Conservation (phyloP, 2,888 invertebrate species). For the Pantelozetes paolii region DNA sequence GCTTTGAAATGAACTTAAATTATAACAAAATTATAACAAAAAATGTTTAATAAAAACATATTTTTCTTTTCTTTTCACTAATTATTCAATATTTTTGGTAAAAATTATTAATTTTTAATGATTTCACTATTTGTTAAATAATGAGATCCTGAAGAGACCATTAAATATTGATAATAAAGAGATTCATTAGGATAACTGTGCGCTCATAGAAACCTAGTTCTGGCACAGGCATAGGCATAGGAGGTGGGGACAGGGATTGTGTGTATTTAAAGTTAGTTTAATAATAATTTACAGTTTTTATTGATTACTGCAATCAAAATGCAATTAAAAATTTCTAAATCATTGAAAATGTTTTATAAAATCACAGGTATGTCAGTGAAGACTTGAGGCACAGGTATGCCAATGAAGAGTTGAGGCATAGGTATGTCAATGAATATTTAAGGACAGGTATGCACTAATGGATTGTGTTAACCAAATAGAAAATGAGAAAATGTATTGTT, state of each 20-base stretch:
- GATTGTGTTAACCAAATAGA: not conserved
- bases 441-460: not conserved
- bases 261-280: not conserved
- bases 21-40: no score
- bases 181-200: constrained; percentile 1
- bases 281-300: not conserved
- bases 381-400: not conserved
- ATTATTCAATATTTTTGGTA: not conserved
- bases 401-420: not conserved
- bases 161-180: not conserved
- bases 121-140: not conserved
- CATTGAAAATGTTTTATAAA: not conserved
- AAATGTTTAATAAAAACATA: no score
- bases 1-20: no score
- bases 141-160: not conserved
- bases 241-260: not conserved
- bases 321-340: not conserved
- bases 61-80: not conserved
- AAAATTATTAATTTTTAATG: constrained; percentile 10
- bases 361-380: not conserved
- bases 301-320: not conserved
- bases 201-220: not conserved
- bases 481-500: not conserved
- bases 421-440: not conserved
- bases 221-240: not conserved